A percentile compares a stretch with the other conserved stretches of the same genome.
These are phyloP conservation scores for Lepidochitona cinerea DNA, from an alignment of 2,888 invertebrate species.

Conservation along the genomic window DNA sequence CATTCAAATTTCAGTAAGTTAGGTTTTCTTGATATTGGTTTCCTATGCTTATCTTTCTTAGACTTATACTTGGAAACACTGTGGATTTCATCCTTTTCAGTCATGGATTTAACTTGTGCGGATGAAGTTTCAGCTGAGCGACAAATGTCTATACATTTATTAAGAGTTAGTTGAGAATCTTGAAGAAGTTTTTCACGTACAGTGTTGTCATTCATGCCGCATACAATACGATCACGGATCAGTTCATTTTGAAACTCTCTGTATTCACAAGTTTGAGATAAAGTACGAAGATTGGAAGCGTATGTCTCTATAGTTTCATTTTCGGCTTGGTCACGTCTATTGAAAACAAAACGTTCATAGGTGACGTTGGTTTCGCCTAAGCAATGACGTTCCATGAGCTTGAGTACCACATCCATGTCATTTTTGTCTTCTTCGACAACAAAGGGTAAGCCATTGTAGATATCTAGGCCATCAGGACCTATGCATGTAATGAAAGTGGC, in stretches of 20 bases:
- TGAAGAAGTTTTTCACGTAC: no score
- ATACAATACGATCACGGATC: no score
- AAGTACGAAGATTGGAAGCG: neutral
- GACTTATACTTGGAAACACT: no score
- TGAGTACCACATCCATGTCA: neutral
- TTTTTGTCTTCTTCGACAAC: neutral
- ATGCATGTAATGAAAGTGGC: neutral
- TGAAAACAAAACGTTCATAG: neutral
- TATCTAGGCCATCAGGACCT: neutral
- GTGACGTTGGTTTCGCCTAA: neutral
- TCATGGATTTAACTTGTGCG: no score
- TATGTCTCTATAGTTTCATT: neutral
- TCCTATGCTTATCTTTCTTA: no score
- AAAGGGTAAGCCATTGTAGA: neutral
- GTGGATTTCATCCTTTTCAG: no score
- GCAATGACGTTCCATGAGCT: neutral
- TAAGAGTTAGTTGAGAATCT: no score
- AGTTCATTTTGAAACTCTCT: neutral
- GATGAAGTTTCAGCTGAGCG: no score
- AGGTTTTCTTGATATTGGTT: no score
- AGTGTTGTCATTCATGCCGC: no score
- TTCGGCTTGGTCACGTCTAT: neutral
- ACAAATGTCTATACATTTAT: no score
- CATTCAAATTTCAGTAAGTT: neutral
- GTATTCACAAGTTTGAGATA: neutral